Evolutionary conservation across 30 jellyfish, hydroid and myxozoan species (phyloP).

Genomic region (Sanderia malayensis): DNA sequence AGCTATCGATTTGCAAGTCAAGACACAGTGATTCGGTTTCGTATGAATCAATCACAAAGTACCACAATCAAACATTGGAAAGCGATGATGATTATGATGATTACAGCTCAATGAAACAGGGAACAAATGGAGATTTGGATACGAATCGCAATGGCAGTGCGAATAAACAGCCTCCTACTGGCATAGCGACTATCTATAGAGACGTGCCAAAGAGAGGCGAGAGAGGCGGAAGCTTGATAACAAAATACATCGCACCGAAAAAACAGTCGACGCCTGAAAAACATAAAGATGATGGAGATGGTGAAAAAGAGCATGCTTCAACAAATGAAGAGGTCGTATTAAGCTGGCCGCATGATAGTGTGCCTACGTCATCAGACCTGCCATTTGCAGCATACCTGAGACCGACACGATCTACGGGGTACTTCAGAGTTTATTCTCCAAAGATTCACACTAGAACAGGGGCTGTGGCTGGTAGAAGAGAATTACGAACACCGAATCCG

Average conservation of each 20-base stretch:
- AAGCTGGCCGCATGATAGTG: conserved; percentile 15
- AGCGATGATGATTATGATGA: conserved; percentile 5
- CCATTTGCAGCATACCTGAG: background rate
- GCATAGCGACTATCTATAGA: conserved; percentile 29
- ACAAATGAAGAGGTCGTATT: conserved; percentile 2
- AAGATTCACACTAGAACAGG: conserved; percentile 6
- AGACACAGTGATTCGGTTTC: conserved; percentile 15
- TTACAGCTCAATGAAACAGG: background rate
- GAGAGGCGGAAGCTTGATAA: background rate
- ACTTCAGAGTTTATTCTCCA: conserved; percentile 28
- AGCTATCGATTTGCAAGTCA: background rate
- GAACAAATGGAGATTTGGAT: background rate
- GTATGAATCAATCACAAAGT: conserved; percentile 39
- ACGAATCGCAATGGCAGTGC: background rate
- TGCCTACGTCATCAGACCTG: background rate
- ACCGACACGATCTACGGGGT: conserved; percentile 26
- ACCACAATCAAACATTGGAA: conserved; percentile 30
- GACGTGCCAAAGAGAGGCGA: conserved; percentile 1
- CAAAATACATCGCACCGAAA: conserved; percentile 13
- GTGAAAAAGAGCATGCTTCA: background rate
- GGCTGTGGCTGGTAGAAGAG: conserved; percentile 28
- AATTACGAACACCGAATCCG: conserved; percentile 28
- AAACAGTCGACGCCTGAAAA: background rate
- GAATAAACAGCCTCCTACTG: background rate
- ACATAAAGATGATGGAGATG: background rate